Base-by-base conservation (phyloP, 1,140 invertebrate species). In the Zophobas morio region DNA sequence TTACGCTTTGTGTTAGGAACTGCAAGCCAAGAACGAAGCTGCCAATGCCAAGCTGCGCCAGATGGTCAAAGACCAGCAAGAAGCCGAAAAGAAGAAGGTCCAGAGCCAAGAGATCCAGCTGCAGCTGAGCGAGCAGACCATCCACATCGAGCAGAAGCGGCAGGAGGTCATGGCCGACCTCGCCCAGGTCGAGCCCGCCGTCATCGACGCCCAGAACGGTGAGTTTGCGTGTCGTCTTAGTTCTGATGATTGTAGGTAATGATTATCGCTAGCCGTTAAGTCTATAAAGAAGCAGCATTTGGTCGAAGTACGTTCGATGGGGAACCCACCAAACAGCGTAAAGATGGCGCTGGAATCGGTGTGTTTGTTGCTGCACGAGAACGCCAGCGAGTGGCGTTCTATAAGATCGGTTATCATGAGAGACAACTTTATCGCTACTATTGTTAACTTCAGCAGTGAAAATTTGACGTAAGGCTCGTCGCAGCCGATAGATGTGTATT, bases 61-160 rank as follows among this genome's bases (percentile, higher is more conserved):
- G 86, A 99, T 99, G 99, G 94, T 99, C 32, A 98, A 98, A 88
- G 97, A 99, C 88, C 99, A 99, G 87, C 98, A 99, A 84, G 98
- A 99, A 88, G 99, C 99, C 6, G 98, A 99, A 85, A 96, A 99
- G 88, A 98, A 99, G 87, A 99, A 99, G 88, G 95, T 98, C 6
- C 95, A 98, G 83, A 98, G 96, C 82, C 97, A 99, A 88, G 96
- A 99, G 86, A 97, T 99, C 83, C 98, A 99, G 87, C 93, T 94
- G 33, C 92, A 95, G 81, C 87, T 99, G 77, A 94, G 95, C 75
- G 91, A 94, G 83, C 96, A 98, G 89, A 97, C 96, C 0, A 92
- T 96, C 34, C 93, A 96, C 82, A 99, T 99, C 75, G 93, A 94
- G 80, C 93, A 95, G 82, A 99, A 99, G 86, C 92, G 96, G 77